Conservation (phyloP, 2,888 invertebrate species). For the Megaustenia siamemsis region DNA sequence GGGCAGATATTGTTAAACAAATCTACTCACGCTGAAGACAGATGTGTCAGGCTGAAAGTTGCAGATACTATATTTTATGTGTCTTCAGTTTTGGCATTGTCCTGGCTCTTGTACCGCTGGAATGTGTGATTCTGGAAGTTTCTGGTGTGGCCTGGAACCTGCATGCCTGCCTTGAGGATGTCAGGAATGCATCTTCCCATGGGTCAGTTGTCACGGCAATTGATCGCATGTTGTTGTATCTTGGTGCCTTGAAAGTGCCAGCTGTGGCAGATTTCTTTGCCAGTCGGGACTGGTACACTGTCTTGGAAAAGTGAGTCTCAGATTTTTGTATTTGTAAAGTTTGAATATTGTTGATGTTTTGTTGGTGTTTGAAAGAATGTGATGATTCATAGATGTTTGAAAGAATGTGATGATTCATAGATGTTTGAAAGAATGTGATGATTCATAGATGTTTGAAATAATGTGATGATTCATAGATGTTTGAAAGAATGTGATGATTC, state of each 20-base stretch:
- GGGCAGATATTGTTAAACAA: too few relatives aligned
- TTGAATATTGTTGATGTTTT: too few relatives aligned
- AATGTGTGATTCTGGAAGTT: conserved; percentile 59
- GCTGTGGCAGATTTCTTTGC: conserved; percentile 63
- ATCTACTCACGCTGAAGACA: too few relatives aligned
- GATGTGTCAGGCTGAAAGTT: too few relatives aligned
- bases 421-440: too few relatives aligned
- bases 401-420: too few relatives aligned
- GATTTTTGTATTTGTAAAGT: too few relatives aligned
- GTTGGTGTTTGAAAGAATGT: too few relatives aligned
- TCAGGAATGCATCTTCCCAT: conserved; percentile 76
- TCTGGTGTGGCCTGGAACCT: conserved; percentile 70
- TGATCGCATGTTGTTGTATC: conserved; percentile 64
- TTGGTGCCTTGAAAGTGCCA: conserved; percentile 61
- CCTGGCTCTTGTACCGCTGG: conserved; percentile 67
- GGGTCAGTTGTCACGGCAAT: conserved; percentile 66
- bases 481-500: too few relatives aligned
- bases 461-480: too few relatives aligned
- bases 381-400: too few relatives aligned
- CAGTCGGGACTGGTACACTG: conserved; percentile 69
- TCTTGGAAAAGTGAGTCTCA: conserved; percentile 69
- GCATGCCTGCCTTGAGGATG: conserved; percentile 65
- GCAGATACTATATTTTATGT: background rate
- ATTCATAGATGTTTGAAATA: too few relatives aligned
- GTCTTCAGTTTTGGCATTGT: conserved; percentile 66